phyloP scores from a whole-genome alignment of 1,140 invertebrate species.

The Lordiphosa mommai region DNA sequence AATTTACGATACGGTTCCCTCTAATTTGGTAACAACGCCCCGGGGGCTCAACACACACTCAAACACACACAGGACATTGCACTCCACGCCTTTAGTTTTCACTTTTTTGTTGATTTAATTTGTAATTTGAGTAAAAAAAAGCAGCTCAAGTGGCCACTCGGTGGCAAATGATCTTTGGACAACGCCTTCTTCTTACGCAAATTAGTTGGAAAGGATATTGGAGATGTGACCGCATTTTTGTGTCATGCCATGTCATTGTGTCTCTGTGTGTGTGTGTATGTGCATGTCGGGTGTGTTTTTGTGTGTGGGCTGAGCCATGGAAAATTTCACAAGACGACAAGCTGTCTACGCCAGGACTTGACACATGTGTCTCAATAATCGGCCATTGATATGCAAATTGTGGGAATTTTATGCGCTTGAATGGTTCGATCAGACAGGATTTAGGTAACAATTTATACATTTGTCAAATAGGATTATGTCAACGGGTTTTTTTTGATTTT shows the following conservation, averaged over 20 bases:
- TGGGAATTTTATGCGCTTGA: conserved; percentile 7
- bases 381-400: conserved; percentile 45
- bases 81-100: conserved; percentile 35
- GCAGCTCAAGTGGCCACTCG: conserved; percentile 61
- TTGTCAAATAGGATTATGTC: too few relatives aligned
- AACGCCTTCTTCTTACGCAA: conserved; percentile 63
- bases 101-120: conserved; percentile 69
- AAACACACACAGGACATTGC: conserved; percentile 12
- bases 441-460: too few relatives aligned
- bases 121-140: conserved; percentile 62
- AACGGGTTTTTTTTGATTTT: too few relatives aligned
- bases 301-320: conserved; percentile 50
- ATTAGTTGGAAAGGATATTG: conserved; percentile 72
- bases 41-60: conserved; percentile 50
- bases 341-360: conserved; percentile 52
- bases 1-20: conserved; percentile 62
- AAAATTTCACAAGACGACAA: conserved; percentile 60
- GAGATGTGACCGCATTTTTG: conserved; percentile 35
- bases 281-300: conserved; percentile 16
- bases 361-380: conserved; percentile 20
- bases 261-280: background rate
- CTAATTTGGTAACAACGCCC: conserved; percentile 74
- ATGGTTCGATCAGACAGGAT: conserved; percentile 20
- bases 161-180: conserved; percentile 1
- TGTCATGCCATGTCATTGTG: conserved; percentile 10